phyloP scores from a whole-genome alignment of 2,888 invertebrate genomes.

The Euplexia lucipara region DNA sequence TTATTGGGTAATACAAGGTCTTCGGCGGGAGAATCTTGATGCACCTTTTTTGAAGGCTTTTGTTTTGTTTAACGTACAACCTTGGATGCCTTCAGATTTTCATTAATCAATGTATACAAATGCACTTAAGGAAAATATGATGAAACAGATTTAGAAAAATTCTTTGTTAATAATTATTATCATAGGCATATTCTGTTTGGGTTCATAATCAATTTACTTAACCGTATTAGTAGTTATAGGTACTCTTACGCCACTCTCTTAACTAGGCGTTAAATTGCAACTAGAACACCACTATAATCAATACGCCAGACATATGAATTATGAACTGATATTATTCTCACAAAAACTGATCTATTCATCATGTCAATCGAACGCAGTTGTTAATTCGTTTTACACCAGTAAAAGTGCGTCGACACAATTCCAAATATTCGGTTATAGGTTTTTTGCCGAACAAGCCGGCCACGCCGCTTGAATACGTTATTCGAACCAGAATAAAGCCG shows the following conservation, averaged over 20 bases:
- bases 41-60: slow-evolving; percentile 47
- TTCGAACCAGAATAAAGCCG: slow-evolving; percentile 77
- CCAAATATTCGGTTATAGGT: slow-evolving; percentile 83
- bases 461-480: slow-evolving; percentile 82
- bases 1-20: slow-evolving; percentile 69
- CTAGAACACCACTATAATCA: slow-evolving; percentile 35
- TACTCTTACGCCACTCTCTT: slow-evolving; percentile 23
- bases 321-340: slow-evolving; percentile 57
- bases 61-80: slow-evolving; percentile 28
- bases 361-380: slow-evolving; percentile 70
- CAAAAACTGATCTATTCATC: slow-evolving; percentile 74
- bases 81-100: slow-evolving; percentile 37
- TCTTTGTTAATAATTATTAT: not conserved
- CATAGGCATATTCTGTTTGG: not conserved
- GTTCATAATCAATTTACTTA: slow-evolving; percentile 1
- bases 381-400: slow-evolving; percentile 84
- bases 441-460: slow-evolving; percentile 79
- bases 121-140: not conserved
- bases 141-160: not conserved
- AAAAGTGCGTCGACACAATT: slow-evolving; percentile 82
- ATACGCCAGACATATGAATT: slow-evolving; percentile 46
- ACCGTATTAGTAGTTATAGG: not conserved
- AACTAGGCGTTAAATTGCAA: slow-evolving; percentile 31
- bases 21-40: slow-evolving; percentile 53
- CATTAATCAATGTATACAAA: no score